phyloP scores from a whole-genome alignment of 2,888 invertebrate species.

The Harmothoe impar region DNA sequence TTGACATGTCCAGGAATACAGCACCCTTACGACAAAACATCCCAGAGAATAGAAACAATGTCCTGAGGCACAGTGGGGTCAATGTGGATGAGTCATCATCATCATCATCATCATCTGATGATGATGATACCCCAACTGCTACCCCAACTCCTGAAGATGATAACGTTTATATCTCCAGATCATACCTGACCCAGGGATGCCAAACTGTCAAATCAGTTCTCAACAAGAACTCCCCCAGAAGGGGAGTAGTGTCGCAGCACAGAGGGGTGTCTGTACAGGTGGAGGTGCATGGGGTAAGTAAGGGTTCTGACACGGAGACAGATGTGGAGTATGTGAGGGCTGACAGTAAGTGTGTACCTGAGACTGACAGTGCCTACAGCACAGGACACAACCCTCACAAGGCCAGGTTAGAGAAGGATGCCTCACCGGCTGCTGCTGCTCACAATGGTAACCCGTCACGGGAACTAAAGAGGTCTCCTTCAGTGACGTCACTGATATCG shows the following conservation, averaged over 20 bases:
- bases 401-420: too few species aligned
- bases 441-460: background rate
- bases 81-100: background rate
- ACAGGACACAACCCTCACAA: background rate
- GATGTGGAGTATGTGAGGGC: constrained; percentile 9
- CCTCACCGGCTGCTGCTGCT: too few species aligned
- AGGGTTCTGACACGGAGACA: background rate
- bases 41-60: too few species aligned
- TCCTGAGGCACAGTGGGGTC: too few species aligned
- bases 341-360: constrained; percentile 13
- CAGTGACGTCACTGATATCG: constrained; percentile 46
- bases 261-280: background rate
- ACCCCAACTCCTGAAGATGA: constrained; percentile 22
- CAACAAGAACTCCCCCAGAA: background rate
- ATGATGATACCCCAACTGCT: constrained; percentile 40
- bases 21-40: too few species aligned
- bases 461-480: background rate
- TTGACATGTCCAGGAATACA: background rate
- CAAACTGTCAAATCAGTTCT: constrained; percentile 14
- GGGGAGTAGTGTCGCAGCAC: background rate
- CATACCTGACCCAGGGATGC: constrained; percentile 17
- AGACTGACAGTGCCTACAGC: background rate
- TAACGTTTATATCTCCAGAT: background rate
- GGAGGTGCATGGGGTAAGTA: background rate
- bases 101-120: too few species aligned